Evolutionary conservation across 2,888 invertebrate genomes (phyloP).

Genomic region (Galerucella calmariensis): DNA sequence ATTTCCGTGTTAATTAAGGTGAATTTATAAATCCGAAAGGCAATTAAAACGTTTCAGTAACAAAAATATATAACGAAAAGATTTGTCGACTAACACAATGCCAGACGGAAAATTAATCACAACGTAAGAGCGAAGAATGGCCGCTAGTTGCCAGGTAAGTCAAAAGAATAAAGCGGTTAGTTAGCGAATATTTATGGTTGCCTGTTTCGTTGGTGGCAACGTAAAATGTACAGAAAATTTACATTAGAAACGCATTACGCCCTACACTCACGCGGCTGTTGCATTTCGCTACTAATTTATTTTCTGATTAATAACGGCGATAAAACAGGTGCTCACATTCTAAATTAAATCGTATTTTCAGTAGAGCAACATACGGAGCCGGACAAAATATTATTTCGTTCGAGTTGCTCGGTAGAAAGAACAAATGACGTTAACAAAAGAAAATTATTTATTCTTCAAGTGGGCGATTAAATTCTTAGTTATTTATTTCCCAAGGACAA

Average conservation of each 20-base stretch:
- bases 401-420: too few relatives aligned
- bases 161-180: conserved; percentile 48
- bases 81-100: conserved; percentile 1
- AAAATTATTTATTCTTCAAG: too few relatives aligned
- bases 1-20: not conserved
- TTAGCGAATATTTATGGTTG: conserved; percentile 47
- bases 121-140: not conserved
- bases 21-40: not conserved
- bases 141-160: conserved; percentile 41
- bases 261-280: conserved; percentile 51
- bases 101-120: conserved; percentile 3
- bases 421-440: too few relatives aligned
- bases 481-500: too few relatives aligned
- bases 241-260: conserved; percentile 59
- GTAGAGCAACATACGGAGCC: too few relatives aligned
- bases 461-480: too few relatives aligned
- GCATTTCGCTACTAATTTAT: conserved; percentile 59
- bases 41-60: not conserved
- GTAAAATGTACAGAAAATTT: conserved; percentile 57
- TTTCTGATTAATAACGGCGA: conserved; percentile 59
- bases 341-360: conserved; percentile 56
- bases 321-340: conserved; percentile 59
- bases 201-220: conserved; percentile 34
- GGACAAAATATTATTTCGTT: too few relatives aligned
- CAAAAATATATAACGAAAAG: not conserved